A percentile compares a stretch with the other conserved stretches of the same genome.
Conservation (phyloP, 2,888 invertebrate genomes). For the Pseudolycoriella hygida region DNA sequence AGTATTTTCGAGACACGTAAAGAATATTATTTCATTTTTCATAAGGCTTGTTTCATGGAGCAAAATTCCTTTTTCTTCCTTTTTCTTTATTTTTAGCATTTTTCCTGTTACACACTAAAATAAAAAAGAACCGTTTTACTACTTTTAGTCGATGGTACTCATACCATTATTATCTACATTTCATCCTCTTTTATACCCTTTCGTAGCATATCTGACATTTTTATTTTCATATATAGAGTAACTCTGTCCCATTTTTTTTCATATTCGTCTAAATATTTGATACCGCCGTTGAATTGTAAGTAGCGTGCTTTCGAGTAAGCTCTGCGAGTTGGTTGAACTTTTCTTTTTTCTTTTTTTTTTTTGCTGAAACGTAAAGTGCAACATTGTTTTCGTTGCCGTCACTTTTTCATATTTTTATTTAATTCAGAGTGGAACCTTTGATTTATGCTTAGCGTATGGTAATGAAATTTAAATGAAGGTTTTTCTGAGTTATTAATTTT, state of each 20-base stretch:
- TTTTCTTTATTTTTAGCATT: not conserved
- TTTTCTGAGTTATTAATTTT: too few species aligned
- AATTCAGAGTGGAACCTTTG: not conserved
- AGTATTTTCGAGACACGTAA: not conserved
- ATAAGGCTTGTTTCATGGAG: not conserved
- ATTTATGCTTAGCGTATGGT: not conserved
- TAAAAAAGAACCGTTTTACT: too few species aligned
- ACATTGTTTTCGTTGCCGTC: not conserved
- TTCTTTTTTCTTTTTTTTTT: not conserved
- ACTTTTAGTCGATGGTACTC: too few species aligned
- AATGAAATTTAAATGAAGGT: too few species aligned
- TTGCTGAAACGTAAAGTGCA: not conserved
- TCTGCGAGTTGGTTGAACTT: not conserved
- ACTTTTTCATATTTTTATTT: too few species aligned
- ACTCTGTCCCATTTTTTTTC: not conserved
- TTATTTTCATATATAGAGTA: not conserved
- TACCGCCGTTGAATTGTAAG: conserved; percentile 1
- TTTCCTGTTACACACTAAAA: too few species aligned
- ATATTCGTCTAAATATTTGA: not conserved
- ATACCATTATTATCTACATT: too few species aligned
- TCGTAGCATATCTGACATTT: not conserved
- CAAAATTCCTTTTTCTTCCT: not conserved
- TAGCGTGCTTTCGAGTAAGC: not conserved
- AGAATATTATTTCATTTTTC: not conserved
- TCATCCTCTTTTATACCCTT: too few species aligned